A percentile compares a stretch with the other conserved stretches of the same genome.
Evolutionary conservation across 92 coral and sea anemone species (phyloP).

Genomic region (Epizoanthus ramosus): DNA sequence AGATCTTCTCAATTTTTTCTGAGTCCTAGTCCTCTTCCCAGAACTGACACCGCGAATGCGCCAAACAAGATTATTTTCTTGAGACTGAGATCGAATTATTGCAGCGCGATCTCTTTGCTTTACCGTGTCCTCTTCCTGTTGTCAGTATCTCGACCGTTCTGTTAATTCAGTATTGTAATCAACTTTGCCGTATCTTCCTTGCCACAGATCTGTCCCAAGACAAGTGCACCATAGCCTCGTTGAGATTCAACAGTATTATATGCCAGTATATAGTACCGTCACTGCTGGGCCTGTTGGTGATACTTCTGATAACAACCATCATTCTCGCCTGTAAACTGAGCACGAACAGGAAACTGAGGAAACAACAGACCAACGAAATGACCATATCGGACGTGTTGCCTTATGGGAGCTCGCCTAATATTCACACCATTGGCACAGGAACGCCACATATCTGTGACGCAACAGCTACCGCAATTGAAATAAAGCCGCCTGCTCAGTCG

Average conservation of each 20-base stretch:
- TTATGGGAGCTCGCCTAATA: slow-evolving; percentile 9
- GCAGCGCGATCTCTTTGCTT: too few relatives aligned
- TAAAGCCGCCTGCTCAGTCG: slow-evolving; percentile 1
- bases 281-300: slow-evolving; percentile 1
- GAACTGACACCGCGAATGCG: too few relatives aligned
- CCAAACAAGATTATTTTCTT: too few relatives aligned
- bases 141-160: too few relatives aligned
- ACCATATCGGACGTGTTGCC: not conserved
- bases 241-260: not conserved
- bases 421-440: slow-evolving; percentile 23
- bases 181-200: not conserved
- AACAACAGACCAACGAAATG: not conserved
- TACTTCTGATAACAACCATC: not conserved
- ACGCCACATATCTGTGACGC: not conserved
- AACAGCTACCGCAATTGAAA: slow-evolving; percentile 3
- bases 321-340: slow-evolving; percentile 9
- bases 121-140: too few relatives aligned
- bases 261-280: slow-evolving; percentile 16
- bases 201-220: slow-evolving; percentile 1
- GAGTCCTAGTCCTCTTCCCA: too few relatives aligned
- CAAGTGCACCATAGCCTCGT: slow-evolving; percentile 15
- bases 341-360: not conserved
- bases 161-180: too few relatives aligned
- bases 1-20: too few relatives aligned
- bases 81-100: too few relatives aligned